Base-by-base conservation (phyloP, 35 echinoderm and acorn worm species). In the Antedon bifida region DNA sequence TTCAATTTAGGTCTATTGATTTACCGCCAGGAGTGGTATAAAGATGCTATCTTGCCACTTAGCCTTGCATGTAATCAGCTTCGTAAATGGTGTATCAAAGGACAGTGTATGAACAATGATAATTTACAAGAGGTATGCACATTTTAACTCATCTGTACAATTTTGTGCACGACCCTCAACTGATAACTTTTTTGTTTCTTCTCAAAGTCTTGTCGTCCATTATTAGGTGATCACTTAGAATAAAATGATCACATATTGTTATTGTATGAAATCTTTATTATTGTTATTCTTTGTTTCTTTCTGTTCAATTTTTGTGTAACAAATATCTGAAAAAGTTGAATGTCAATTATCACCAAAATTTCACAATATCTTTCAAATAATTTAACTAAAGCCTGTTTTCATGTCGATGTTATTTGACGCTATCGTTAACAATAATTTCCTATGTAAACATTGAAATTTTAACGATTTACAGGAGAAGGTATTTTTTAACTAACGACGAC, bases 1-100 rank as follows among this genome's bases (percentile, higher is more conserved):
- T 96, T 84, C 76, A 91, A 96, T 77, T 34, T 96, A 10, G 93
- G 89, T 34, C 74, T 96, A 19, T 82, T 96, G 12, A 87, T 91
- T 39, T 96, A 96, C 79, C 88, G 84, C 83, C 88, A 85, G 77
- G 39, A 91, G 36, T 87, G 84, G 46, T 96, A 96, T 75, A 74
- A 76, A 33, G 44, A 82, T 19, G 74, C 86, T 30, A 73, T 78
- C 1, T 38, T 34, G 32, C 74, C 91, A 14, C 30, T 96, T 23
- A 64, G 73, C 17, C 38, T 91, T 34, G 87, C 89, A 12, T 88
- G 89, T 73, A 34, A 87, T 32, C 93, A 96, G 31, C 84, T 91
- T 12, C 80, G 83, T 77, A 39, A 34, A 30, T 96, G 93, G 93
- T 89, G 89, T 73, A 83, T 39, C 11, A 77, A 84, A 39, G 84